Evolutionary conservation across 2,888 invertebrate genomes (phyloP).

Genomic region (Willowsia nigromaculata): DNA sequence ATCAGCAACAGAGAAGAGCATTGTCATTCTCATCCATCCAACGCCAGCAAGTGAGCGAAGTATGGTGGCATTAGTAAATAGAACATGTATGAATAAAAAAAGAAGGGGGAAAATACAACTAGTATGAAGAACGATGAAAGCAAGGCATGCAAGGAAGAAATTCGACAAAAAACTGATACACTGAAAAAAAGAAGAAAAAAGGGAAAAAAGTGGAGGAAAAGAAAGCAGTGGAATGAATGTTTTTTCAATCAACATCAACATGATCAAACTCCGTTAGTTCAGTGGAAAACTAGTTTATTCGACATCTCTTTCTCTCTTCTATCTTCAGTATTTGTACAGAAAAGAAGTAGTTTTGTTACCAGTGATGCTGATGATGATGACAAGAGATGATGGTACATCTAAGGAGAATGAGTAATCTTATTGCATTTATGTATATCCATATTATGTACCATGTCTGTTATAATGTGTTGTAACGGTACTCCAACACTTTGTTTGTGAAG

Average conservation of each 20-base stretch:
- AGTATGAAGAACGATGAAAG: neutral
- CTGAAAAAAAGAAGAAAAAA: conserved; percentile 17
- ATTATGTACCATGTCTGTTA: neutral
- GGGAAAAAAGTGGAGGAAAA: neutral
- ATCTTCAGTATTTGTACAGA: neutral
- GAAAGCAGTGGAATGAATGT: conserved; percentile 64
- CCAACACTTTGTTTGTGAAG: neutral
- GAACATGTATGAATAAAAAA: neutral
- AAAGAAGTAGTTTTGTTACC: conserved; percentile 16
- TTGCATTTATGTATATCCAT: neutral
- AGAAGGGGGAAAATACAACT: neutral
- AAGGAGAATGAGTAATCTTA: neutral
- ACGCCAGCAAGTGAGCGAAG: neutral
- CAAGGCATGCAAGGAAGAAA: conserved; percentile 7
- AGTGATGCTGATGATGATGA: neutral
- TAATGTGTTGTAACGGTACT: neutral
- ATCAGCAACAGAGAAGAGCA: conserved; percentile 9
- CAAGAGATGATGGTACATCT: neutral
- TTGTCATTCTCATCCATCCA: neutral
- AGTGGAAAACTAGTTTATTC: conserved; percentile 56
- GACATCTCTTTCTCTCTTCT: neutral
- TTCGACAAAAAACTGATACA: conserved; percentile 17
- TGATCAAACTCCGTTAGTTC: conserved; percentile 56
- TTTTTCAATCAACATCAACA: conserved; percentile 72
- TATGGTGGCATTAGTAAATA: neutral